Conservation (phyloP, 2,888 invertebrate species). For the Diaperis boleti region DNA sequence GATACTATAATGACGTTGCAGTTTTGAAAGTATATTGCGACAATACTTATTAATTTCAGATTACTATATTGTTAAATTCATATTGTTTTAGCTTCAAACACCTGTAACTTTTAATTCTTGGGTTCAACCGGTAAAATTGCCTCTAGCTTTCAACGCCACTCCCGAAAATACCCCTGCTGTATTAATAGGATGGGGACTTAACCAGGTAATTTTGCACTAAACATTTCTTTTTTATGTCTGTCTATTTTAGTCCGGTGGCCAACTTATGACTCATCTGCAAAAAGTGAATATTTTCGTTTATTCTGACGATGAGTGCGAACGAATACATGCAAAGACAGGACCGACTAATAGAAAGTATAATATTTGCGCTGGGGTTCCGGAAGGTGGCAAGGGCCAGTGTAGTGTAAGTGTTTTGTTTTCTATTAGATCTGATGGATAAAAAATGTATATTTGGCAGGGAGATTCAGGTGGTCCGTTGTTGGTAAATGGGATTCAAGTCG, state of each 20-base stretch:
- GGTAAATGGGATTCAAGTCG: slow-evolving; percentile 42
- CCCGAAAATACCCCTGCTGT: slow-evolving; percentile 45
- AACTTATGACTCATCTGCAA: slow-evolving; percentile 60
- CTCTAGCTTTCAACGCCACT: slow-evolving; percentile 43
- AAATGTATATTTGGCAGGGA: neutral
- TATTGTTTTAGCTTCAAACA: slow-evolving; percentile 44
- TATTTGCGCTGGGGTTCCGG: slow-evolving; percentile 65
- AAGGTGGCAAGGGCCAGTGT: slow-evolving; percentile 67
- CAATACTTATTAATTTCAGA: neutral
- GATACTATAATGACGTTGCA: slow-evolving; percentile 41
- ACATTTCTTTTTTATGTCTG: neutral
- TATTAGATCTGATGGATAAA: too few relatives aligned
- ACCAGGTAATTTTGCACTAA: slow-evolving; percentile 21
- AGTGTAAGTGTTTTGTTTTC: slow-evolving; percentile 50
- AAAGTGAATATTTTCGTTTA: slow-evolving; percentile 63
- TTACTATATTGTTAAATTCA: neutral
- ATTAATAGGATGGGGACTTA: slow-evolving; percentile 51
- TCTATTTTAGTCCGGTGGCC: slow-evolving; percentile 59
- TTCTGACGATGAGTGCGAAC: slow-evolving; percentile 61
- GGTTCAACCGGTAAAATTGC: slow-evolving; percentile 45
- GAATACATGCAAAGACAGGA: slow-evolving; percentile 52
- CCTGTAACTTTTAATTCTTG: slow-evolving; percentile 43
- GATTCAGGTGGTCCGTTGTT: slow-evolving; percentile 46
- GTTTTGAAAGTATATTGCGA: slow-evolving; percentile 51
- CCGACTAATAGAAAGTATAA: slow-evolving; percentile 56